Conservation (phyloP, 2,113 vertebrate species). For the Paratilapia polleni region DNA sequence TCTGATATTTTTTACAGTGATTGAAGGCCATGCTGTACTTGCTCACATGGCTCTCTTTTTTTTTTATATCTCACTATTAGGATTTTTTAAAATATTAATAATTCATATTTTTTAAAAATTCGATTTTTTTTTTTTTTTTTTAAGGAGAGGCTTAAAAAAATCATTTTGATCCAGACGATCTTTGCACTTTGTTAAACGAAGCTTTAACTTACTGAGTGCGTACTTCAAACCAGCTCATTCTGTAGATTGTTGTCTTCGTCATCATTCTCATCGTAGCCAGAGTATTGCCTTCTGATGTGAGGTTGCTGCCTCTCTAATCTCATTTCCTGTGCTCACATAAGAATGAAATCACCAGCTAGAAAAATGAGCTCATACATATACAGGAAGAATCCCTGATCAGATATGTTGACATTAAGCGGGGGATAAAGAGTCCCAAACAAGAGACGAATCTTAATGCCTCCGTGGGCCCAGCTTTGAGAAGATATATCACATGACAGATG, state of each 20-base stretch:
- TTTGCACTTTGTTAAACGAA: not conserved
- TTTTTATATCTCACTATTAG: not conserved
- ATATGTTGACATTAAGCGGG: constrained; percentile 9
- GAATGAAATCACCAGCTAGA: constrained; percentile 16
- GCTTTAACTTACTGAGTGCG: not conserved
- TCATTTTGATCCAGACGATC: not conserved
- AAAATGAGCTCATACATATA: not conserved
- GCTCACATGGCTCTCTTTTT: rapidly evolving
- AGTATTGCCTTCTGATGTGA: constrained; percentile 19
- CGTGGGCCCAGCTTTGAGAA: not conserved
- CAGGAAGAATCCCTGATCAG: not conserved
- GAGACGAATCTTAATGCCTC: not conserved
- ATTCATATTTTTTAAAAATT: not conserved
- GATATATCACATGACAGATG: constrained; percentile 15
- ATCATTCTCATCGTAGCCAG: constrained; percentile 4
- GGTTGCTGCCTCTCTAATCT: constrained; percentile 12
- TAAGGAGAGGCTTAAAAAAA: not conserved
- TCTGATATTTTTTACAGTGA: too few relatives aligned
- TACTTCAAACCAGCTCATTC: not conserved
- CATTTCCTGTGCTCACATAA: constrained; percentile 31
- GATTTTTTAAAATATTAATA: not conserved
- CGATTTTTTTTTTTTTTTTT: not conserved
- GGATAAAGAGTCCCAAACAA: not conserved
- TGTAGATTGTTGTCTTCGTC: constrained; percentile 2
- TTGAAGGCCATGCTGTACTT: too few relatives aligned